Conservation (phyloP, 2,888 invertebrate species). For the Parnassius apollo region DNA sequence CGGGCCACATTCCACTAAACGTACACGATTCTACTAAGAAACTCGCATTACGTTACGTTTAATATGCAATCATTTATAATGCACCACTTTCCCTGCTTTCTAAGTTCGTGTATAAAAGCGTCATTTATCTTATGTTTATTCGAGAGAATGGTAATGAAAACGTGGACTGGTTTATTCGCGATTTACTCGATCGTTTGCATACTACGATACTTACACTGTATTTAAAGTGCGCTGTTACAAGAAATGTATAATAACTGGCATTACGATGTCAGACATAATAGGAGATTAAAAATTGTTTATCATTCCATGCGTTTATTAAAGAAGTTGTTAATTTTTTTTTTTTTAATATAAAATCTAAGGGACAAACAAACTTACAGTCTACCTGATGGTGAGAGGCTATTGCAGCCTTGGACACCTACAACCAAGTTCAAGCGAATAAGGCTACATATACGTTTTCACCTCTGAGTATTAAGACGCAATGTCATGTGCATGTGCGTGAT, state of each 20-base stretch:
- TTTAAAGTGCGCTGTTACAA: constrained; percentile 4
- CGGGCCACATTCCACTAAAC: not conserved
- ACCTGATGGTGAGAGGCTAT: too few species aligned
- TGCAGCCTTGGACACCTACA: too few species aligned
- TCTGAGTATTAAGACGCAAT: not conserved
- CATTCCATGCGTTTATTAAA: too few species aligned
- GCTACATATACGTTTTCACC: too few species aligned
- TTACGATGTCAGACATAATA: not conserved
- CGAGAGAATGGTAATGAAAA: constrained; percentile 22
- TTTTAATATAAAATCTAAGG: too few species aligned
- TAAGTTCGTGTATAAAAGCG: constrained; percentile 22
- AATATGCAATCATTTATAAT: constrained; percentile 17
- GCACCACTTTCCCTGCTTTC: constrained; percentile 27
- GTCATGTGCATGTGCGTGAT: not conserved
- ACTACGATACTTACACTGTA: constrained; percentile 1
- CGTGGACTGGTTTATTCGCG: constrained; percentile 10
- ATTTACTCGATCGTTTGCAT: constrained; percentile 14
- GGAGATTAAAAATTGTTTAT: too few species aligned
- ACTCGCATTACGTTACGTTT: constrained; percentile 12
- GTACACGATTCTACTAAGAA: not conserved
- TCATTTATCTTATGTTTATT: constrained; percentile 21
- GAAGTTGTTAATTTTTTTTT: too few species aligned
- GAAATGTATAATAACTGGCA: constrained; percentile 16
- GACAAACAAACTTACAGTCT: too few species aligned
- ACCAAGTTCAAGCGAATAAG: too few species aligned